Evolutionary conservation across 2,888 invertebrate genomes (phyloP), one percentile per base, ranked within the genome.

Genomic region (Helicoverpa assulta): DNA sequence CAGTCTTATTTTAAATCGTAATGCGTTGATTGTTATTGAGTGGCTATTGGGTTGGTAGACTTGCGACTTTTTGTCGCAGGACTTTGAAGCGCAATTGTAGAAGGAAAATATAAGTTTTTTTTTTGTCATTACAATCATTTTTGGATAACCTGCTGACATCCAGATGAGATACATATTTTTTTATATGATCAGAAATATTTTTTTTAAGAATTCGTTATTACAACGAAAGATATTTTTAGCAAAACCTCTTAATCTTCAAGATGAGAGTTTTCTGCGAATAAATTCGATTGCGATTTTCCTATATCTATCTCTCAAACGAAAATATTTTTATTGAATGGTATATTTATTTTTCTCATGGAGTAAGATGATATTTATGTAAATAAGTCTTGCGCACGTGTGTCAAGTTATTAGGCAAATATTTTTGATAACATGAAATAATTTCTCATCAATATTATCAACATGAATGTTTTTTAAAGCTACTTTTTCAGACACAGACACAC

Each of bases 1-100:
- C 73, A 82, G 85, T 83, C 84, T 85, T 78, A 80, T 85, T 86
- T 80, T 82, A 90, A 87, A 86, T 82, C 83, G 84, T 86, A 88
- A 89, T 88, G 66, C 83, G 73, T 68, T 84, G 87, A 89, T 90
- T 84, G 87, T 81, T 82, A 80, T 79, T 76, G 73, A 80, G 66
- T 60, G 67, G 58, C 10, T 47, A 47, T 47, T 47, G 61, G 47
- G 18, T 47, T 18, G 2, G 53, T 59, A 83, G 76, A 88, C 89
- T 67, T 33, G 88, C 87, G 73, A 71, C 19, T 64, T 43, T 58
- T 54, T 50, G 43, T 51, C 21, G 21, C 7, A 14, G 12, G 50
- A 33, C 6, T 33, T 8, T 7, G 1, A 33, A 33, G 33, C 33
- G 33, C 6, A 33, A 8, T 1, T 33, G 33, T 33, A 4, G 7